A percentile compares a stretch with the other conserved stretches of the same genome.
These are phyloP conservation scores for Sapajus apella DNA, from an alignment of 2,113 vertebrate genomes.

Conservation along the genomic window DNA sequence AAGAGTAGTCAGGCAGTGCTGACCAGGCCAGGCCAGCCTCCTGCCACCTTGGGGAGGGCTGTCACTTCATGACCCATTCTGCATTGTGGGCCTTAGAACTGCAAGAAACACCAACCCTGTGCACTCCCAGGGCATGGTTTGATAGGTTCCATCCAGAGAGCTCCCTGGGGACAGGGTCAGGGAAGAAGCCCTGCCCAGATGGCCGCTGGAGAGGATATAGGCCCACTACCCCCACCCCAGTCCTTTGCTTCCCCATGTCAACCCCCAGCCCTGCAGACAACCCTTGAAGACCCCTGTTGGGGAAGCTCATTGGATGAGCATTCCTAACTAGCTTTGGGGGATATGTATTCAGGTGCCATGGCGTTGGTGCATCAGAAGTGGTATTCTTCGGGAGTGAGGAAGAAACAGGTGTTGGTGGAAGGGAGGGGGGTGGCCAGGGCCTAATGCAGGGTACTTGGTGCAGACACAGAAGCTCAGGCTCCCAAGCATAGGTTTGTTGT, in stretches of 20 bases:
- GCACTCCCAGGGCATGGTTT: background rate
- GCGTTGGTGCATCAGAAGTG: background rate
- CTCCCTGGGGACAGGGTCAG: background rate
- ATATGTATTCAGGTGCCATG: background rate
- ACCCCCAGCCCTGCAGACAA: background rate
- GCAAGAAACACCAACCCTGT: background rate
- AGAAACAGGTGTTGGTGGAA: background rate
- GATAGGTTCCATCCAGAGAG: background rate
- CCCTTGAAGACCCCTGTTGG: background rate
- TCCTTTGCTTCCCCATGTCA: no score
- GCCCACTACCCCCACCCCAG: background rate
- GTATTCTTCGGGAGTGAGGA: background rate
- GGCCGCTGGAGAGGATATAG: background rate
- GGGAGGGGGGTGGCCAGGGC: fast-evolving
- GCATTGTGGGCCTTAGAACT: background rate
- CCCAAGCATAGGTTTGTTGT: no score
- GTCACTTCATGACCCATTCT: background rate
- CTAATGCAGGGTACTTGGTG: background rate
- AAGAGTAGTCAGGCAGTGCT: background rate
- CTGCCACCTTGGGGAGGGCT: background rate
- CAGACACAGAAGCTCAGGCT: background rate
- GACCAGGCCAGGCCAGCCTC: background rate
- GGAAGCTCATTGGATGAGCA: background rate
- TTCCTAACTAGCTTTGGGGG: background rate
- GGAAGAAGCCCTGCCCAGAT: background rate